Conservation (phyloP, 2,888 invertebrate genomes). For the Troides helena region DNA sequence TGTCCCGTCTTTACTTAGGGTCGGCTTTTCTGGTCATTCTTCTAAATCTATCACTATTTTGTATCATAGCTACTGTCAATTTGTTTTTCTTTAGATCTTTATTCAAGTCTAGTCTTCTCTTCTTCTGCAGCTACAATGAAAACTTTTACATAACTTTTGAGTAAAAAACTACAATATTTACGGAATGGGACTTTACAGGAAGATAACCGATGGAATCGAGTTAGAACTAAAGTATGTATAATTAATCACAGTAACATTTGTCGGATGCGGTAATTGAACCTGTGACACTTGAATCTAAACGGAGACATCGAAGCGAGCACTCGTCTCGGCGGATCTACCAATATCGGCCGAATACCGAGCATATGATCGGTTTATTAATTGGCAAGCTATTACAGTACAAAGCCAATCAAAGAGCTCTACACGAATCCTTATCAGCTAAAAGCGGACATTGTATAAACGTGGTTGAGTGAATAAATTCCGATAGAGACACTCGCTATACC, state of each 20-base stretch:
- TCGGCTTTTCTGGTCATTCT: too few species aligned
- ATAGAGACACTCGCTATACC: neutral
- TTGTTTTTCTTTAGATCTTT: too few species aligned
- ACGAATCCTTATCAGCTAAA: slow-evolving; percentile 12
- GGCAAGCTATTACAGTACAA: neutral
- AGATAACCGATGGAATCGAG: neutral
- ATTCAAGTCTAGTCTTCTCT: too few species aligned
- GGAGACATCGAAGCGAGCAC: neutral
- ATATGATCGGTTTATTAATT: slow-evolving; percentile 11
- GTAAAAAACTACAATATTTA: too few species aligned
- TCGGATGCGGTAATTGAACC: neutral
- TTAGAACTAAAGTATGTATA: neutral
- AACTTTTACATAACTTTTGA: too few species aligned
- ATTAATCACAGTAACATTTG: neutral
- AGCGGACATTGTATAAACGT: slow-evolving; percentile 7
- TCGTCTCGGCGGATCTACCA: neutral
- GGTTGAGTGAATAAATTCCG: slow-evolving; percentile 4
- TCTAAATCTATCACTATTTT: too few species aligned
- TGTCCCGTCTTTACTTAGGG: too few species aligned
- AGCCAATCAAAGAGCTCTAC: slow-evolving; percentile 1
- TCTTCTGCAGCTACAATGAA: too few species aligned
- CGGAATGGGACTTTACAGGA: too few species aligned
- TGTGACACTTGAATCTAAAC: neutral
- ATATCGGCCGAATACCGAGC: neutral
- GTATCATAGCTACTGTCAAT: too few species aligned